Percentiles rank a stretch among this genome's conserved stretches.
These are phyloP conservation scores for Pachyramphus minor DNA, from an alignment of 2,113 vertebrate species.

Conservation along the genomic window DNA sequence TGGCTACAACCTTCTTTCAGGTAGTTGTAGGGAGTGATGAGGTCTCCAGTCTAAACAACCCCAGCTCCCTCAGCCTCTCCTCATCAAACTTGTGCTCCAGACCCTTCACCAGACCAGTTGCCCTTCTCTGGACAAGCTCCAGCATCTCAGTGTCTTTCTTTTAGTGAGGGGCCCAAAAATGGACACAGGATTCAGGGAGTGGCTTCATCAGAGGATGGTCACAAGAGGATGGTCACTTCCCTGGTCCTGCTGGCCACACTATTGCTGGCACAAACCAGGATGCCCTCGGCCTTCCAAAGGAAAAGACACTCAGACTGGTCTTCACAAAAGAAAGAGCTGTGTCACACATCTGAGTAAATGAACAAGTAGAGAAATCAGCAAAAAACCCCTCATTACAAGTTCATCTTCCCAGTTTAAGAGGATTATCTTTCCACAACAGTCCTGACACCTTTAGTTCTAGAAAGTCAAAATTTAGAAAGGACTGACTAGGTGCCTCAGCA, in stretches of 20 bases:
- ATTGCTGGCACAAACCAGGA: neutral
- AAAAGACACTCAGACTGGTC: neutral
- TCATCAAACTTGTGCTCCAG: neutral
- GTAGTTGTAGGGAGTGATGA: neutral
- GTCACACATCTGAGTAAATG: neutral
- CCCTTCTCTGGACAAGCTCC: neutral
- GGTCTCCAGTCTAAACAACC: neutral
- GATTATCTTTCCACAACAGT: neutral
- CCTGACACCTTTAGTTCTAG: neutral
- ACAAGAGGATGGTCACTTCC: neutral
- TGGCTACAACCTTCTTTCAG: neutral
- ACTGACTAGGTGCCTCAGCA: neutral
- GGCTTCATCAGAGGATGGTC: neutral
- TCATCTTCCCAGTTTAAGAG: neutral
- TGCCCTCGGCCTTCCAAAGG: neutral
- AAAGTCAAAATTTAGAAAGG: neutral
- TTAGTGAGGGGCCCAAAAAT: neutral
- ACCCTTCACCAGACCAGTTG: neutral
- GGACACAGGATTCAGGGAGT: neutral
- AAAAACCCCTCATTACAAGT: neutral
- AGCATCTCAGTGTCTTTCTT: neutral
- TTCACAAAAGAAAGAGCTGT: neutral
- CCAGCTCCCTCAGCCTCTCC: neutral
- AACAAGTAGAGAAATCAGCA: neutral
- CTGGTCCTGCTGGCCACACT: neutral